Conservation (phyloP, 2,113 vertebrate genomes). For the Lepus timidus region DNA sequence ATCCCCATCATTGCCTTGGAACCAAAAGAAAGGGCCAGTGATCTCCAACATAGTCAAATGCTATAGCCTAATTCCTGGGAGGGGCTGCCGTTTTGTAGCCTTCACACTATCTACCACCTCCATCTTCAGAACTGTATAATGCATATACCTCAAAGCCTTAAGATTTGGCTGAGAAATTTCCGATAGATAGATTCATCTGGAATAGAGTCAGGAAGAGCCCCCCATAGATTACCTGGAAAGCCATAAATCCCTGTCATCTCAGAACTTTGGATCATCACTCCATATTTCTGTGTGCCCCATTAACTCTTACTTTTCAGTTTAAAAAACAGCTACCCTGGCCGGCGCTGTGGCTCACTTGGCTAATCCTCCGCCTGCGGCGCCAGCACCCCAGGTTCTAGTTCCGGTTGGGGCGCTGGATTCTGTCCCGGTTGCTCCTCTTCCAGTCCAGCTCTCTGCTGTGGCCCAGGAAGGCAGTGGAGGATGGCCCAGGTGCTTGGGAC, state of each 20-base stretch:
- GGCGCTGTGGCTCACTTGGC: no score
- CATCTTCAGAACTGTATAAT: background rate
- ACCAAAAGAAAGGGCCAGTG: background rate
- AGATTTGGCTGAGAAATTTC: slow-evolving; percentile 9
- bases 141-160: background rate
- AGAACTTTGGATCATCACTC: background rate
- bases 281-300: background rate
- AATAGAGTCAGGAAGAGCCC: background rate
- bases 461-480: no score
- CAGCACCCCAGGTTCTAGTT: no score
- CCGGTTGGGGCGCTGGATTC: no score
- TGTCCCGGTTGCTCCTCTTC: no score
- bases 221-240: background rate
- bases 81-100: background rate
- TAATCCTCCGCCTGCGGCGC: no score
- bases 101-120: no score
- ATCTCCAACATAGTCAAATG: background rate
- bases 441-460: no score
- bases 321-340: background rate
- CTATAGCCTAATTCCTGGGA: background rate
- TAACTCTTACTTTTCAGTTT: slow-evolving; percentile 34
- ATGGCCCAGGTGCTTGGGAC: no score
- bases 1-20: background rate
- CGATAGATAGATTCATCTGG: background rate
- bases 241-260: background rate